These are phyloP conservation scores for Xylocampa areola DNA, from an alignment of 2,888 invertebrate genomes.

Conservation along the genomic window DNA sequence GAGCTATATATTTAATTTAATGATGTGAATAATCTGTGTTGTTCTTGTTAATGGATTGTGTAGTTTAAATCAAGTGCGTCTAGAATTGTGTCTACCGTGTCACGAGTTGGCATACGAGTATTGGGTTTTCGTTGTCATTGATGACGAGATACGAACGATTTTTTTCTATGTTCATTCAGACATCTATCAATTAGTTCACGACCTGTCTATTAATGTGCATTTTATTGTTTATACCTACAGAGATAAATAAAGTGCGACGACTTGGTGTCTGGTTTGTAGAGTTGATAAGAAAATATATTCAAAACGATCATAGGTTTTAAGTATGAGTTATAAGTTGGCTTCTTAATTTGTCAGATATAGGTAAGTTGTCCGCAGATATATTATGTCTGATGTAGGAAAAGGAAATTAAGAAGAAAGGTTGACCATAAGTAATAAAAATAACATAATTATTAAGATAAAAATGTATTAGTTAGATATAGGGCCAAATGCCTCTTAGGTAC, in stretches of 20 bases:
- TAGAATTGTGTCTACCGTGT: constrained; percentile 28
- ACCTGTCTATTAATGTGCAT: constrained; percentile 6
- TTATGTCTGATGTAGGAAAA: no score
- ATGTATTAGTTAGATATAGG: no score
- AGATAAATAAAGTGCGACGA: constrained; percentile 15
- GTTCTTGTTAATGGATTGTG: constrained; percentile 59
- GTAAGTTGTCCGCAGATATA: no score
- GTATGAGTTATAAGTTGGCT: no score
- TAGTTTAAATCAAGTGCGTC: constrained; percentile 32
- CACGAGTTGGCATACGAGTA: constrained; percentile 9
- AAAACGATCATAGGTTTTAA: no score
- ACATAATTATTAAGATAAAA: no score
- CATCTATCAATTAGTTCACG: constrained; percentile 18
- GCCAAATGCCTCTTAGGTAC: no score
- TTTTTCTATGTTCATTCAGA: constrained; percentile 10
- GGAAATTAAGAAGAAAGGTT: no score
- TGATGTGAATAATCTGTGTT: constrained; percentile 62
- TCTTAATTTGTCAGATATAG: no score
- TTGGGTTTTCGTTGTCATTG: background rate
- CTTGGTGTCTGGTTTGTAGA: constrained; percentile 9
- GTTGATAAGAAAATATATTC: constrained; percentile 7
- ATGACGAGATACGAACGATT: constrained; percentile 13
- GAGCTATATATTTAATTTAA: constrained; percentile 63
- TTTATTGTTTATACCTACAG: constrained; percentile 14
- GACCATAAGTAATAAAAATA: no score